Percentiles rank a stretch among this genome's conserved stretches.
phyloP scores from a whole-genome alignment of 2,888 invertebrate species.

The Parasteatoda lunata region DNA sequence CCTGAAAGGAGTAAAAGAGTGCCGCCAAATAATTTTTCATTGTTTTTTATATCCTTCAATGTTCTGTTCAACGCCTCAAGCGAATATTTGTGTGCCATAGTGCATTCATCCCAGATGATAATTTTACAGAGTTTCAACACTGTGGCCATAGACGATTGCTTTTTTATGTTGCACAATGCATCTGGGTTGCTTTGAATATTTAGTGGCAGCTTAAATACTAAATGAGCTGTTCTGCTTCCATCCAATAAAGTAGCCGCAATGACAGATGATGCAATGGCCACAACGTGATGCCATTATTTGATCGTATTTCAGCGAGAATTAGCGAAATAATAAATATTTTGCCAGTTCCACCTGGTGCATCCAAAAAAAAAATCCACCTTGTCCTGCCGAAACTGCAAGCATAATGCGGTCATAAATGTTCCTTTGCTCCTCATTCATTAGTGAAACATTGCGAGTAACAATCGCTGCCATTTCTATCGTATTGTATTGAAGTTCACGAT shows the following conservation, averaged over 20 bases:
- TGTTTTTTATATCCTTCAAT: too few relatives aligned
- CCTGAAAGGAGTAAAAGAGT: too few relatives aligned
- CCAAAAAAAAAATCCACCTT: neutral
- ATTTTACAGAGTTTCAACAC: too few relatives aligned
- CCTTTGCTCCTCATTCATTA: slow-evolving; percentile 20
- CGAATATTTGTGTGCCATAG: too few relatives aligned
- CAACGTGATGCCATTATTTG: too few relatives aligned
- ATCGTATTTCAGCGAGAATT: too few relatives aligned
- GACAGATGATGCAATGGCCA: too few relatives aligned
- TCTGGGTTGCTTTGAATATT: slow-evolving; percentile 67
- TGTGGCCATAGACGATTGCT: too few relatives aligned
- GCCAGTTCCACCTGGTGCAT: too few relatives aligned
- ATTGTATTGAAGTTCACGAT: slow-evolving; percentile 26
- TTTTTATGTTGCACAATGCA: slow-evolving; percentile 10
- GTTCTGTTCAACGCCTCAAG: too few relatives aligned
- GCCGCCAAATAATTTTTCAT: too few relatives aligned
- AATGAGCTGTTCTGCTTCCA: slow-evolving; percentile 74
- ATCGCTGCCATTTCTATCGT: slow-evolving; percentile 31
- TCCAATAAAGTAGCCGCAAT: slow-evolving; percentile 71
- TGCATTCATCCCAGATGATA: neutral
- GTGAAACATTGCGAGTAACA: slow-evolving; percentile 29
- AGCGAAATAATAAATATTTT: too few relatives aligned
- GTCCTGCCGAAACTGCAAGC: neutral
- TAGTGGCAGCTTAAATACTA: slow-evolving; percentile 73
- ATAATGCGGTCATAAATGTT: neutral